Conservation (phyloP, 37 sponge, comb jelly and placozoan species). For the Ianthella basta region DNA sequence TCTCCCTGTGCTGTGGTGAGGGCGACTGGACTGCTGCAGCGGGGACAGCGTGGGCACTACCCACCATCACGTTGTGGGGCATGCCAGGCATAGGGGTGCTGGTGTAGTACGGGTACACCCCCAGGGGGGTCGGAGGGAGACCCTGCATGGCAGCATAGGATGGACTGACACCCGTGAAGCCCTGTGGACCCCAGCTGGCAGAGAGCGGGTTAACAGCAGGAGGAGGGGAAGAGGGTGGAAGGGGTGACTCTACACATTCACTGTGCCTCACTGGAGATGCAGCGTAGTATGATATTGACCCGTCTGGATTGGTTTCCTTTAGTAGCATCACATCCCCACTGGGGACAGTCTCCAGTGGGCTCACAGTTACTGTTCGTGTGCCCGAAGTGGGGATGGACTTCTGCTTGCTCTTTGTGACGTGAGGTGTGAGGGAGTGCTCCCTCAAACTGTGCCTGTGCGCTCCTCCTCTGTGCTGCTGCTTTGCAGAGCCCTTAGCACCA, state of each 20-base stretch:
- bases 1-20: background rate
- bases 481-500: too few relatives aligned
- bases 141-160: background rate
- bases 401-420: background rate
- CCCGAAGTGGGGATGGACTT: background rate
- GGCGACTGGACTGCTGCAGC: background rate
- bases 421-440: conserved; percentile 8
- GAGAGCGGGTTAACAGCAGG: background rate
- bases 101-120: background rate
- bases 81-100: background rate
- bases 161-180: background rate
- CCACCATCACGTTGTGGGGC: background rate
- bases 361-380: background rate
- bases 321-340: background rate
- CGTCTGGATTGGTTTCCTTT: conserved; percentile 51
- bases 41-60: background rate
- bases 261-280: conserved; percentile 39
- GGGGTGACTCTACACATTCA: background rate
- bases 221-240: conserved; percentile 3
- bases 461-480: too few relatives aligned
- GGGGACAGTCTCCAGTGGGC: background rate
- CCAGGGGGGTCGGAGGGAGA: conserved; percentile 25
- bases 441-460: background rate
- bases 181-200: background rate
- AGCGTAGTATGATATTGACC: conserved; percentile 44